Evolutionary conservation across 2,888 invertebrate species (phyloP), one percentile per base, ranked within the genome.

Genomic region (Nomada fabriciana): DNA sequence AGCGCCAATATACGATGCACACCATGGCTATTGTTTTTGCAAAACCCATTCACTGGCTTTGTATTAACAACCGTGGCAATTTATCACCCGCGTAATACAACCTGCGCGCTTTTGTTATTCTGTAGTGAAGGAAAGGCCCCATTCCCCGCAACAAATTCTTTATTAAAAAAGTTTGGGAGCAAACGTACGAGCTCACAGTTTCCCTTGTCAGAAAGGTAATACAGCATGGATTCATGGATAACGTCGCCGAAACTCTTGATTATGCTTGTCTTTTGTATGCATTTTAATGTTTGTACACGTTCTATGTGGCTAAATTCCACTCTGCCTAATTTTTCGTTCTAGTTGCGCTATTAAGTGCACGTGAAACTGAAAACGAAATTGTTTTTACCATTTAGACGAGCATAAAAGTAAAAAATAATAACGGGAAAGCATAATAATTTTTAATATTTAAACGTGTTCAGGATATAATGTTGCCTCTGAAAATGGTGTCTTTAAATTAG

Each of bases 131-230:
- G 77, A 43, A 67, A 70, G 60, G 70, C 59, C 82, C 69, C 71
- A 70, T 73, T 82, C 77, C 70, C 70, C 74, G 82, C 78, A 78
- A 74, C 82, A 82, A 83, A 83, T 83, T 75, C 79, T 83, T 84
- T 83, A 84, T 84, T 83, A 83, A 83, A 84, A 84, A 84, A 84
- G 83, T 84, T 84, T 61, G 55, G 47, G 47, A 75, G 63, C 78
- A 76, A 83, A 84, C 79, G 79, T 72, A 72, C 83, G 74, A 43
- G 55, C 64, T 61, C 50, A 55, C 72, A 69, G 75, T 76, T 72
- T 69, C 52, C 65, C 72, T 72, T 65, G 75, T 70, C 75, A 63
- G 60, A 65, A 68, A 57, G 55, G 70, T 78, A 78, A 84, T 69
- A 70, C 83, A 78, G 20, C 83, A 80, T 80, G 68, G 70, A 75